Base-by-base conservation (phyloP, 2,113 vertebrate species). In the Vulpes ferrilata region DNA sequence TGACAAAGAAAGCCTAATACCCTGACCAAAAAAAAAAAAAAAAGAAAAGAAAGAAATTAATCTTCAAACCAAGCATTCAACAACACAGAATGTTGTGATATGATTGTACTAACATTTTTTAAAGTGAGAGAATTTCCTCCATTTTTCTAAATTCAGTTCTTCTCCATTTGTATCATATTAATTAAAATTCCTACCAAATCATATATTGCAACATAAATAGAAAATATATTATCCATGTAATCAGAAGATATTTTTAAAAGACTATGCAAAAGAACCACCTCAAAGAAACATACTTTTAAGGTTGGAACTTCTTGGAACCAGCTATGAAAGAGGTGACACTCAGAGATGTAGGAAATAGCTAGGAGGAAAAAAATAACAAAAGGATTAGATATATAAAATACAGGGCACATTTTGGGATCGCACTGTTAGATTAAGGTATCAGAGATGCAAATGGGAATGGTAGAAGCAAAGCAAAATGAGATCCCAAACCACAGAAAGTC, bases 51-150 rank as follows among this genome's bases (percentile, higher is more conserved):
- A 43, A 7, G 43, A 6, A 88, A 85, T 69, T 84, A 84, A 94
- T 92, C 69, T 96, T 92, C 53, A 89, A 89, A 71, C n/a, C n/a
- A 92, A 96, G 53, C 60, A 82, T 82, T 89, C 59, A 82, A 57
- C 22, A 92, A 73, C 8, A 81, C 22, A 96, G 59, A 69, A 53
- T 80, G 9, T 38, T 96, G 20, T 71, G 22, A 95, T 80, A 0
- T 74, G 27, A 65, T 84, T 80, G 19, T 79, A 43, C 59, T 20
- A 51, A n/a, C 80, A 16, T 86, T 60, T 82, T 23, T 65, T 82
- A 87, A 62, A 95, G 35, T 67, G 30, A 19, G 7, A 57, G 64
- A 65, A 96, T 92, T 76, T 92, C 57, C 59, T 89, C 27, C 27
- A 4, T 96, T 55, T 59, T 83, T 92, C 59, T 91, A 88, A 91